These are phyloP conservation scores for Sebastes fasciatus DNA, from an alignment of 2,113 vertebrate genomes.

Conservation along the genomic window DNA sequence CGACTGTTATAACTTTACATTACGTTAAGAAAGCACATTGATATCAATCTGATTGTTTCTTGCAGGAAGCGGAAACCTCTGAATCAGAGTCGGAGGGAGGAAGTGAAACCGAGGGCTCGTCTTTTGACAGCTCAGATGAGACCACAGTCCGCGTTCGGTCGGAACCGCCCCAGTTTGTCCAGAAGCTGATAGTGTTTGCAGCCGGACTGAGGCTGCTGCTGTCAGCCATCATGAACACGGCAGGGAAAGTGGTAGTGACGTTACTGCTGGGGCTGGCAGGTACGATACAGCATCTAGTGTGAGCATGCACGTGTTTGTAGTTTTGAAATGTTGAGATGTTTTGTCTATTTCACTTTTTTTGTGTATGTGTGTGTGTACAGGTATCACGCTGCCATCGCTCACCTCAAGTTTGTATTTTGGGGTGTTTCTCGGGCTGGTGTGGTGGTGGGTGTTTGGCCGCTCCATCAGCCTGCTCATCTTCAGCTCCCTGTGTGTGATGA, in stretches of 20 bases:
- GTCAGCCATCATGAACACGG: constrained; percentile 79
- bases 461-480: constrained; percentile 80
- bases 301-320: not conserved
- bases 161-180: constrained; percentile 78
- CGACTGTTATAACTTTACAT: not conserved
- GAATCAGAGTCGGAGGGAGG: constrained; percentile 80
- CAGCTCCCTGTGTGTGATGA: constrained; percentile 86
- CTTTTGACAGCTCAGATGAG: constrained; percentile 75
- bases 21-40: not conserved
- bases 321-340: not conserved
- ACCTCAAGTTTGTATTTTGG: constrained; percentile 86
- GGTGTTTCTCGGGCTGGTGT: constrained; percentile 84
- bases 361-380: constrained; percentile 19
- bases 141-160: constrained; percentile 43
- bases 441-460: constrained; percentile 86
- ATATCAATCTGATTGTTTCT: constrained; percentile 3
- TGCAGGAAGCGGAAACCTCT: constrained; percentile 74
- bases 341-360: not conserved
- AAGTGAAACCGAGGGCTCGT: constrained; percentile 72
- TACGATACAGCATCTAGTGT: constrained; percentile 55
- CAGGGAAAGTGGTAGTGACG: constrained; percentile 85
- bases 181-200: constrained; percentile 82
- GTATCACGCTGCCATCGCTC: constrained; percentile 81
- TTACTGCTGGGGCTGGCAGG: constrained; percentile 87
- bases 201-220: constrained; percentile 78